A percentile compares a stretch with the other conserved stretches of the same genome.
Evolutionary conservation across 2,113 vertebrate genomes (phyloP).

Genomic region (Struthio camelus): DNA sequence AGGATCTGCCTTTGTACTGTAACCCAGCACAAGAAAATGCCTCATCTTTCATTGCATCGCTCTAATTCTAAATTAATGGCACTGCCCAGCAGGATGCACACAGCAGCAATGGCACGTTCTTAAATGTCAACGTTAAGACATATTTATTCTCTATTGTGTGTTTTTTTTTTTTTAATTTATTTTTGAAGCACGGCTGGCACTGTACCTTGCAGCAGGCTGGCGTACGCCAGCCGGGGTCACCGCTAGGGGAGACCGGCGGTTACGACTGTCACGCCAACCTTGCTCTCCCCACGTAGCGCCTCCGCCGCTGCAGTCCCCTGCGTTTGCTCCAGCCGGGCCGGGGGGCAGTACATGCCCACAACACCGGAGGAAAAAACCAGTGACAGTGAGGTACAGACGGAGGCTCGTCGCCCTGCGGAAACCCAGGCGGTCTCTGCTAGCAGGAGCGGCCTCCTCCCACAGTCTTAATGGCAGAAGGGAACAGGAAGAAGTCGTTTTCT

Average conservation of each 20-base stretch:
- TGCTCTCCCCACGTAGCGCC: not conserved
- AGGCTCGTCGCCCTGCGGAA: not conserved
- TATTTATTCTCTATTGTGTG: constrained; percentile 54
- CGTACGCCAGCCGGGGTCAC: not conserved
- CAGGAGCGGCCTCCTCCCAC: not conserved
- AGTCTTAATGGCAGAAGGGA: not conserved
- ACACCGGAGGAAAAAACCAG: not conserved
- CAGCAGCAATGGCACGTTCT: constrained; percentile 72
- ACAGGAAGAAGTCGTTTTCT: not conserved
- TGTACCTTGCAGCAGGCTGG: constrained; percentile 32
- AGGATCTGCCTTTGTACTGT: constrained; percentile 74
- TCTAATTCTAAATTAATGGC: constrained; percentile 73
- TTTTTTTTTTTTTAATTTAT: not conserved
- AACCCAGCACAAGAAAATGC: constrained; percentile 74
- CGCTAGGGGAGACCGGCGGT: rapidly evolving
- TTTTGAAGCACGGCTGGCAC: constrained; percentile 39
- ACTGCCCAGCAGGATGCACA: constrained; percentile 71
- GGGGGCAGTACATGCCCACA: not conserved
- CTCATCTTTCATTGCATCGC: constrained; percentile 73
- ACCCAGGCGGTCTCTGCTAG: not conserved
- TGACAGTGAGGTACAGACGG: not conserved
- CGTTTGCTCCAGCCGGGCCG: not conserved
- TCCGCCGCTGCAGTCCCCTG: not conserved
- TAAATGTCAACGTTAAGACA: constrained; percentile 65
- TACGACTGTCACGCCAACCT: not conserved